These are phyloP conservation scores for Pemphredon lugubris DNA, from an alignment of 2,888 invertebrate genomes.

Conservation along the genomic window DNA sequence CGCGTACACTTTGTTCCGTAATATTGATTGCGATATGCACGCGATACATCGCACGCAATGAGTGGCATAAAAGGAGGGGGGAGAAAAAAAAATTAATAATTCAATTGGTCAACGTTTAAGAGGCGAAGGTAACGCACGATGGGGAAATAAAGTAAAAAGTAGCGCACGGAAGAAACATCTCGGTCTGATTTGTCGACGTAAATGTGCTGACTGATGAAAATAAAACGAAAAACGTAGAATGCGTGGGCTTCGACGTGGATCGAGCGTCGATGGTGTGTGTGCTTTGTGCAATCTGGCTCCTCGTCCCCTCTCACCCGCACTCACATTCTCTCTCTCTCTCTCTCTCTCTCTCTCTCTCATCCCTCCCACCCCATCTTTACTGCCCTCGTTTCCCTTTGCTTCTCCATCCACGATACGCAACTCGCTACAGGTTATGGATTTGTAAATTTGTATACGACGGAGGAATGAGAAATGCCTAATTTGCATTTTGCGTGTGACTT, in stretches of 20 bases:
- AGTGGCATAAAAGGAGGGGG: not conserved
- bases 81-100: not conserved
- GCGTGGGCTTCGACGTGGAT: conserved; percentile 7
- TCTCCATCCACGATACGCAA: conserved; percentile 21
- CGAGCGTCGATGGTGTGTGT: conserved; percentile 7
- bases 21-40: conserved; percentile 47
- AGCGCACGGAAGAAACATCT: not conserved
- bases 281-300: conserved; percentile 26
- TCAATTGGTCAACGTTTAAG: not conserved
- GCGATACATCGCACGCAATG: conserved; percentile 36
- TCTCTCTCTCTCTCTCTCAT: not conserved
- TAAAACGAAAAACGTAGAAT: not conserved
- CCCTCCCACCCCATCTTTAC: conserved; percentile 10
- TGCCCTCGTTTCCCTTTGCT: conserved; percentile 33
- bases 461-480: conserved; percentile 71
- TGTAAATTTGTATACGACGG: conserved; percentile 46
- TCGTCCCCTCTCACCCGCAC: conserved; percentile 5
- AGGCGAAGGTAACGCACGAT: not conserved
- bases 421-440: conserved; percentile 44
- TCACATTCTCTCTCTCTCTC: not conserved
- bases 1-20: conserved; percentile 6
- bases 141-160: not conserved
- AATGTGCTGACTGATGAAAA: conserved; percentile 11
- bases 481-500: conserved; percentile 77
- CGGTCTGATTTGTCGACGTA: not conserved